Evolutionary conservation across 2,113 vertebrate genomes (phyloP), one percentile per base, ranked within the genome.

Genomic region (Etheostoma spectabile): DNA sequence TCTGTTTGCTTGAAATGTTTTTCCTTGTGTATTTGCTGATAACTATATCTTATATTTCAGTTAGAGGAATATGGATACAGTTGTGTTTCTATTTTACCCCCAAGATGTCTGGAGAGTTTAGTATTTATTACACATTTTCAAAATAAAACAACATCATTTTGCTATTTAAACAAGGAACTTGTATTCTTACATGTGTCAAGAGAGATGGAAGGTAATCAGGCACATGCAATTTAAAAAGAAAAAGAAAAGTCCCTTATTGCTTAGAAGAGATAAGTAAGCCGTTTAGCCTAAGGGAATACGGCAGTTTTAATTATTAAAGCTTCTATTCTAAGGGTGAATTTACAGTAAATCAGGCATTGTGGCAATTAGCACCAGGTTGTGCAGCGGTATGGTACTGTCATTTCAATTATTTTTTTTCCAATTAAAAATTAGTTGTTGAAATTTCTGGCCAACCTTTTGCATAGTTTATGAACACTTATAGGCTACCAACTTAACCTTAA

Each of bases 1-100:
- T 69, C 66, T 35, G 5, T 49, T n/a, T 51, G 57, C 16, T 60
- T 80, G 79, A 72, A 86, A 82, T 89, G 77, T 81, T 77, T 85
- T 80, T 77, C 11, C 27, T 48, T 27, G 35, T 49, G 71, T 73
- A 56, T 84, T 48, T 15, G 22, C 55, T 55, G 83, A 86, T 85
- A 74, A 70, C 13, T 22, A 2, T 24, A 59, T 78, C 55, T 73
- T 74, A 55, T 82, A 27, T 84, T 84, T 80, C 71, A 80, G 51
- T 35, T 48, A 13, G 4, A 42, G 33, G 0, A n/a, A 55, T 80
- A 45, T 35, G n/a, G 27, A 82, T 35, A 24, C 24, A 60, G 49
- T 49, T 65, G 21, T 77, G 53, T 66, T 84, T 74, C 27, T 16
- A 19, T 61, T 79, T 70, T 59, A 13, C 24, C 42, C 30, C 12